A percentile compares a stretch with the other conserved stretches of the same genome.
phyloP scores from a whole-genome alignment of 2,797 vertebrate genomes.

The Lycodopsis pacificus region DNA sequence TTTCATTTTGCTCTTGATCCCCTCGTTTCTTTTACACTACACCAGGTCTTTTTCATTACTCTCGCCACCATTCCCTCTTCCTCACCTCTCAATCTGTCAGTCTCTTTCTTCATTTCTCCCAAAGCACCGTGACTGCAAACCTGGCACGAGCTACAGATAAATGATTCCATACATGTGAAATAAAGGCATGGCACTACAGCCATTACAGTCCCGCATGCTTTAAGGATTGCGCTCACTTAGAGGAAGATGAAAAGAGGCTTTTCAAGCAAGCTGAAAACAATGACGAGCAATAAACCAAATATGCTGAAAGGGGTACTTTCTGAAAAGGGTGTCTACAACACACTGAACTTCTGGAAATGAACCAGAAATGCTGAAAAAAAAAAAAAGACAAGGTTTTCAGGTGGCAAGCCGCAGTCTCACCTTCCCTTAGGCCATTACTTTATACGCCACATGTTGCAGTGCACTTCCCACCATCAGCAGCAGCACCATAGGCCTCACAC shows the following conservation, averaged over 20 bases:
- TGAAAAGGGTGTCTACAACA: slow-evolving; percentile 72
- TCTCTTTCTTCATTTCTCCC: slow-evolving; percentile 64
- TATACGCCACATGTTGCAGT: slow-evolving; percentile 71
- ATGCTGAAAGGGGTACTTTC: slow-evolving; percentile 61
- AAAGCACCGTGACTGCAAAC: slow-evolving; percentile 61
- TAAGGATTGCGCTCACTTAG: slow-evolving; percentile 62
- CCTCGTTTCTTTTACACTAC: slow-evolving; percentile 51
- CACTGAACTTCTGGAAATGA: slow-evolving; percentile 67
- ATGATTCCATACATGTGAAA: slow-evolving; percentile 82
- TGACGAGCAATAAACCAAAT: slow-evolving; percentile 73
- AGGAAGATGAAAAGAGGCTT: slow-evolving; percentile 72
- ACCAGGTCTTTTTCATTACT: slow-evolving; percentile 65
- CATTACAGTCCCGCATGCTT: slow-evolving; percentile 70
- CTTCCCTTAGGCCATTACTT: slow-evolving; percentile 65
- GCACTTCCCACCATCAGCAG: slow-evolving; percentile 57
- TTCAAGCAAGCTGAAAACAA: slow-evolving; percentile 73
- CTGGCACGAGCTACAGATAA: slow-evolving; percentile 78
- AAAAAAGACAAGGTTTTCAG: slow-evolving; percentile 64
- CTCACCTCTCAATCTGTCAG: slow-evolving; percentile 69
- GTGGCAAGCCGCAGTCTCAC: slow-evolving; percentile 61
- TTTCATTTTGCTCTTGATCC: slow-evolving; percentile 57
- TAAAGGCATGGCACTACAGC: slow-evolving; percentile 72
- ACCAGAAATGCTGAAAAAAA: slow-evolving; percentile 53
- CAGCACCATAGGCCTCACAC: slow-evolving; percentile 39
- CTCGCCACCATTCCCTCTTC: slow-evolving; percentile 68